Base-by-base conservation (phyloP, 2,797 vertebrate species). In the Chloroceryle amazona region DNA sequence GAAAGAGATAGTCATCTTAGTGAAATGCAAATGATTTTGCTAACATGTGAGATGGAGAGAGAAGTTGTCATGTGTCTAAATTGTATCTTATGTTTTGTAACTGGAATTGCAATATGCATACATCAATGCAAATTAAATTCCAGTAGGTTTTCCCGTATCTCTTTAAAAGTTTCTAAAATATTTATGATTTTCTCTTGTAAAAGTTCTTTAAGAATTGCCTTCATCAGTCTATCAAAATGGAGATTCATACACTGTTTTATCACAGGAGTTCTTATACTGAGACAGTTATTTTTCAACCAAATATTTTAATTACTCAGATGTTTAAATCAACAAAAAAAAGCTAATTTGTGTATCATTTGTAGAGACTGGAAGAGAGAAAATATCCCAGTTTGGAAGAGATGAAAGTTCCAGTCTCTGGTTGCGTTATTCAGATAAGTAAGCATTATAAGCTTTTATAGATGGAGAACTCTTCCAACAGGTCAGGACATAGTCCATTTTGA, bases 391-490 rank as follows among this genome's bases (percentile, higher is more conserved):
- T 82, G 28, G 35, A 68, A 67, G 21, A 61, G 14, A 46, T 25
- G 8, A 26, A 0, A 73, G 9, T 33, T 54, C 26, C 54, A 49
- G 8, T 47, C 8, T 71, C 44, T 63, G 25, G 1, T 89, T 95
- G 26, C n/a, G 82, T 61, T 17, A 51, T 65, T 22, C 41, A 81
- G 39, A 55, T 49, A 73, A 65, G 4, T 21, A 81, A 63, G 26
- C 11, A 42, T 63, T 8, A 21, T 10, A 44, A 2, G 2, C 0
- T 0, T 15, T 88, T 68, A 65, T 42, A 46, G 35, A n/a, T 8
- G 37, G 22, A 67, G 9, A 57, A 65, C 6, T 72, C 22, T 41
- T 61, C 11, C 31, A 67, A 26, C 9, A 58, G 9, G 23, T 86
- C 41, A 79, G 13, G 8, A 8, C 12, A 28, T 15, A 37, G 3